Base-by-base conservation (phyloP, 2,888 invertebrate genomes). In the Yponomeuta cagnagella region DNA sequence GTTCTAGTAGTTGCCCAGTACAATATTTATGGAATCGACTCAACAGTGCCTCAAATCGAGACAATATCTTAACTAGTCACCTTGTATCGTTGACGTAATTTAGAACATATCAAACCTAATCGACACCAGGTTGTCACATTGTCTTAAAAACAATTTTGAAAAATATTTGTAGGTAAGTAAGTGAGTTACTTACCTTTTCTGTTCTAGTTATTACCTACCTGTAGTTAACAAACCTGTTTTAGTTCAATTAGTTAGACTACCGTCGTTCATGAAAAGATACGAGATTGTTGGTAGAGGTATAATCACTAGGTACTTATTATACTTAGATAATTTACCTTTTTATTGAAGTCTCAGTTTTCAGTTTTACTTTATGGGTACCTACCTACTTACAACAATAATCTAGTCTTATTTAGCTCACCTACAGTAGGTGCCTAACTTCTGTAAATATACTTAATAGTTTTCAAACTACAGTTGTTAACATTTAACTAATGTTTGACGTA, bases 11-110 rank as follows among this genome's bases (percentile, higher is more conserved):
- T 74, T 81, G 76, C 85, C 83, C 82, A 85, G 87, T 88, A 88
- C 86, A 85, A 68, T 68, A 48, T 68, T 37, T 31, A 58, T 58
- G 52, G 23, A 85, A 79, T 80, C 75, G 77, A 79, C 80, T 81
- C 83, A 82, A 81, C 82, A 81, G 90, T 91, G 90, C 90, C 90
- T 90, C 86, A 75, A 79, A 75, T 84, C 86, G 86, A 88, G 89
- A 90, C 89, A 89, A 88, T 90, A 88, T 84, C 80, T 77, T 79
- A 67, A 67, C 3, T n/a, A 67, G 9, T 43, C 48, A 43, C 67
- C n/a, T 15, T 67, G 10, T 37, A 37, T 67, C 67, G 6, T 65
- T 33, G 33, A 64, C 65, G 65, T 65, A 65, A 65, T 31, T 65
- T 30, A 58, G 52, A 58, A 65, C 65, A 65, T 65, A 65, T 65